phyloP scores from a whole-genome alignment of 2,797 vertebrate species.

The Siniperca scherzeri region DNA sequence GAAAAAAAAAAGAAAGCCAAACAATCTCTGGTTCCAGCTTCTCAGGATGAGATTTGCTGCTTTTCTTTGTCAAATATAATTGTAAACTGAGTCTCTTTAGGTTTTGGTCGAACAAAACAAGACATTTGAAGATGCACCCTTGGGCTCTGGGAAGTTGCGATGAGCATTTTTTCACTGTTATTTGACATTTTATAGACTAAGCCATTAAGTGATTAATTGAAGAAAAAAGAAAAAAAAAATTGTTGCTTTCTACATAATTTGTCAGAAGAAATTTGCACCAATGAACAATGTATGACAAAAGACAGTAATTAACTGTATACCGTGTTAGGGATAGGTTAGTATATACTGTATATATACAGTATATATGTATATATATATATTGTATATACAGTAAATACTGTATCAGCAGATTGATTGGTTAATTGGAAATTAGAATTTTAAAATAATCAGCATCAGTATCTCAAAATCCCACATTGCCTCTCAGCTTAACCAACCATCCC shows the following conservation, averaged over 20 bases:
- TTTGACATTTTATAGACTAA: neutral
- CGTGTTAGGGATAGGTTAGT: neutral
- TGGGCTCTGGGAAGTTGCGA: neutral
- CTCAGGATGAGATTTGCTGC: neutral
- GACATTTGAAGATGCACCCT: neutral
- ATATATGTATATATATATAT: no score
- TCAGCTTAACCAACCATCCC: constrained; percentile 16
- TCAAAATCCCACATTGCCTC: constrained; percentile 15
- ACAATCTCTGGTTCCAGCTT: neutral
- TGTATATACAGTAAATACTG: no score
- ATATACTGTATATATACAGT: no score
- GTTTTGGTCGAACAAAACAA: neutral
- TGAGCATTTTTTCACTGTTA: neutral
- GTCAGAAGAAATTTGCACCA: neutral
- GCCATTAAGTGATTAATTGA: neutral
- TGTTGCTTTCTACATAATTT: neutral
- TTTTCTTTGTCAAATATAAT: neutral
- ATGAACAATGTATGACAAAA: neutral
- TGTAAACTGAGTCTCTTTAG: neutral
- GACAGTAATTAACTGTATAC: no score
- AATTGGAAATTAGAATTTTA: neutral
- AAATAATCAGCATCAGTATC: constrained; percentile 2
- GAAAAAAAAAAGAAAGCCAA: neutral
- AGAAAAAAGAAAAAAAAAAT: neutral
- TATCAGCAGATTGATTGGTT: neutral